phyloP scores from a whole-genome alignment of 1,140 invertebrate species.

The Leguminivora glycinivorella region DNA sequence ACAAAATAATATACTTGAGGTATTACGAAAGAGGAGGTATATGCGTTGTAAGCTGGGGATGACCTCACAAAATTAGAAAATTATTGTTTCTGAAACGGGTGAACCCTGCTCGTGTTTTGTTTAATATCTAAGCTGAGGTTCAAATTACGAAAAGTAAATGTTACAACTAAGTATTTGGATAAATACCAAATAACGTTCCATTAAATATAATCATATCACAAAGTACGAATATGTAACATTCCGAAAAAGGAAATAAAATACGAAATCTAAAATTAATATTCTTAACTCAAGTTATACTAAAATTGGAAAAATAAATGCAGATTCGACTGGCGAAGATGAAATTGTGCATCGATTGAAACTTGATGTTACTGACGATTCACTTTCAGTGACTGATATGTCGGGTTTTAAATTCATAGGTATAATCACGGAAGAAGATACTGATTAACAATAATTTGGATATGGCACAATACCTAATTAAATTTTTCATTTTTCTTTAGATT shows the following conservation, averaged over 20 bases:
- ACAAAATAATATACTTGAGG: constrained; percentile 74
- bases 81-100: constrained; percentile 10
- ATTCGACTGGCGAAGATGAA: constrained; percentile 23
- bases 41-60: constrained; percentile 47
- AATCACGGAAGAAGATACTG: constrained; percentile 18
- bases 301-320: constrained; percentile 58
- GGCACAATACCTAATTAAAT: constrained; percentile 57
- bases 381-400: constrained; percentile 62
- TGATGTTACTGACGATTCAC: constrained; percentile 37
- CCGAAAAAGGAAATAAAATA: constrained; percentile 60
- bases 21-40: constrained; percentile 71
- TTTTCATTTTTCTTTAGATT: constrained; percentile 47
- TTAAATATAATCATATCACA: constrained; percentile 71
- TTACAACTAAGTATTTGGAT: constrained; percentile 59
- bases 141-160: constrained; percentile 55
- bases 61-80: constrained; percentile 35
- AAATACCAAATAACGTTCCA: constrained; percentile 64
- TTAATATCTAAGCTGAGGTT: constrained; percentile 53
- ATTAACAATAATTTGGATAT: constrained; percentile 48
- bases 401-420: constrained; percentile 19
- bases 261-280: constrained; percentile 50
- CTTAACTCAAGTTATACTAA: constrained; percentile 41
- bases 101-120: constrained; percentile 29
- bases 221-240: constrained; percentile 74
- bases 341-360: constrained; percentile 11